Conservation (phyloP, 2,113 vertebrate species). For the Pseudonaja textilis region DNA sequence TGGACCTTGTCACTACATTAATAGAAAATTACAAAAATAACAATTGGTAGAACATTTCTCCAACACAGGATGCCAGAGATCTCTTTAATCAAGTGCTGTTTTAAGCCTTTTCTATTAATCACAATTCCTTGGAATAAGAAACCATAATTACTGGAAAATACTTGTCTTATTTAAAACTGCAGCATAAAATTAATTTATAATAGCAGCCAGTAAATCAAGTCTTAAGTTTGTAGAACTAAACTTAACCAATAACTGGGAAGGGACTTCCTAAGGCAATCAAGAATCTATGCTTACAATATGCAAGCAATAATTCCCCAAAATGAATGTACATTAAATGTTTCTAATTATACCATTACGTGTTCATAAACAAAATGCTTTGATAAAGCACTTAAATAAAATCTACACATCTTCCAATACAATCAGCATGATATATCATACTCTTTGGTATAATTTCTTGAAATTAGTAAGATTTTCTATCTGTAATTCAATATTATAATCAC, state of each 20-base stretch:
- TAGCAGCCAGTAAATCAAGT: background rate
- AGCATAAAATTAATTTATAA: background rate
- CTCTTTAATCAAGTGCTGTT: background rate
- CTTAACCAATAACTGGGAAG: background rate
- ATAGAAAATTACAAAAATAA: background rate
- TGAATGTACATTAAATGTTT: constrained; percentile 32
- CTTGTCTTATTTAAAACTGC: background rate
- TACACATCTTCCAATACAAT: constrained; percentile 51
- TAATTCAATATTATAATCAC: constrained; percentile 17
- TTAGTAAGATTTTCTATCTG: constrained; percentile 22
- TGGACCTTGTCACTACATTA: background rate
- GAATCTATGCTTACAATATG: background rate
- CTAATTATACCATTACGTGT: constrained; percentile 40
- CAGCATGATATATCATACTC: constrained; percentile 51
- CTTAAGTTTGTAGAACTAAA: background rate
- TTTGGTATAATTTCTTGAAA: constrained; percentile 64
- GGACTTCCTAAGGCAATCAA: background rate
- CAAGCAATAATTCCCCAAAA: constrained; percentile 46
- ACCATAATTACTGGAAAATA: background rate
- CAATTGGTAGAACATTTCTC: background rate
- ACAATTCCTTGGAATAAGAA: background rate
- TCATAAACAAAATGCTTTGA: constrained; percentile 21
- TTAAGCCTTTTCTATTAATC: background rate
- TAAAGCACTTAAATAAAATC: constrained; percentile 57
- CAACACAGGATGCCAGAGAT: background rate